Conservation (phyloP, 2,888 invertebrate species). For the Tetheella fluctuosa region DNA sequence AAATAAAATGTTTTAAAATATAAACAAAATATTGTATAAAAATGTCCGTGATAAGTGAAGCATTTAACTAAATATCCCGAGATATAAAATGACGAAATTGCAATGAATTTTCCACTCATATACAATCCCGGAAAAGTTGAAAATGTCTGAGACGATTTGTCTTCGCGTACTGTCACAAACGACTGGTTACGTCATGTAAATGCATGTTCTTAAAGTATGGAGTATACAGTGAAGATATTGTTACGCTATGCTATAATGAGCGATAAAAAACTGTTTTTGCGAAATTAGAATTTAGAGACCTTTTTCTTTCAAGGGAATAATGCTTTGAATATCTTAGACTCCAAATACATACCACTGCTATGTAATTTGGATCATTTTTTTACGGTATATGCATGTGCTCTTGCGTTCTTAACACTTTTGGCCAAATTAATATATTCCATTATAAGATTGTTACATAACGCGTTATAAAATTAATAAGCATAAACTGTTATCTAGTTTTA, state of each 20-base stretch:
- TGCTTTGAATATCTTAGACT: no score
- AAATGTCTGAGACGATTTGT: constrained; percentile 52
- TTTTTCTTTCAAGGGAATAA: no score
- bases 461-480: no score
- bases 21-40: neutral
- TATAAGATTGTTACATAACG: no score
- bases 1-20: no score
- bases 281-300: no score
- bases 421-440: no score
- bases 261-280: constrained; percentile 14
- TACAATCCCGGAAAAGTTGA: constrained; percentile 42
- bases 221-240: constrained; percentile 23
- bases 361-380: no score
- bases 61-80: constrained; percentile 7
- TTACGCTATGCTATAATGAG: constrained; percentile 22
- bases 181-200: constrained; percentile 51
- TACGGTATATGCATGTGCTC: no score
- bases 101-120: constrained; percentile 29
- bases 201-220: constrained; percentile 21
- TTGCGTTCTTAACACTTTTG: no score
- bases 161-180: constrained; percentile 52
- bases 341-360: no score
- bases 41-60: neutral
- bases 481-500: no score
- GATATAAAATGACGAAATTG: constrained; percentile 17